Percentiles rank a stretch among this genome's conserved stretches.
Conservation (phyloP, 2,113 vertebrate species). For the Saiga tatarica region DNA sequence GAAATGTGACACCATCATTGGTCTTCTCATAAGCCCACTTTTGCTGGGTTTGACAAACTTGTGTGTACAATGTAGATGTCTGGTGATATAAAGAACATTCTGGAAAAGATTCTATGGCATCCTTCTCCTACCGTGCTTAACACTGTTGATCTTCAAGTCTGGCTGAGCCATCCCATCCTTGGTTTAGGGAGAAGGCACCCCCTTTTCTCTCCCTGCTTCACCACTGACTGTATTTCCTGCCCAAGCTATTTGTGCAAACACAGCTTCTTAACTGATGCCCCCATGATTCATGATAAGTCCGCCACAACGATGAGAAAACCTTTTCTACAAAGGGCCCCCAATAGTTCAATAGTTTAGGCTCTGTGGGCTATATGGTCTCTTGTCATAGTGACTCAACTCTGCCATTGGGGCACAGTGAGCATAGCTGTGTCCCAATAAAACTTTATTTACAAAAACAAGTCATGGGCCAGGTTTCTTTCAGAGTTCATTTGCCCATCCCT, state of each 20-base stretch:
- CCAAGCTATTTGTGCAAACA: not conserved
- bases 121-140: not conserved
- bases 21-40: not conserved
- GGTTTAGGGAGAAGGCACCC: not conserved
- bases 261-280: not conserved
- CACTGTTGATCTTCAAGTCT: too few relatives aligned
- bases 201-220: not conserved
- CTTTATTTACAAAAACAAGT: slow-evolving; percentile 29
- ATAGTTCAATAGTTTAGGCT: not conserved
- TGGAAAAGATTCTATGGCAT: not conserved
- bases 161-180: not conserved
- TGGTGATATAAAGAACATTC: not conserved
- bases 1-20: not conserved
- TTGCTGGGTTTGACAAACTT: not conserved
- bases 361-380: not conserved
- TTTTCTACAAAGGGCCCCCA: not conserved
- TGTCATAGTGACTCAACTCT: not conserved
- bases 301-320: not conserved
- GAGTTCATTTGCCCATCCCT: not conserved
- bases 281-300: not conserved
- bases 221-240: not conserved
- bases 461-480: not conserved
- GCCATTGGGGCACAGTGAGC: not conserved
- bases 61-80: not conserved
- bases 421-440: not conserved